Percentiles rank a stretch among this genome's conserved stretches.
Evolutionary conservation across 2,113 vertebrate genomes (phyloP).

Genomic region (Sceloporus undulatus): DNA sequence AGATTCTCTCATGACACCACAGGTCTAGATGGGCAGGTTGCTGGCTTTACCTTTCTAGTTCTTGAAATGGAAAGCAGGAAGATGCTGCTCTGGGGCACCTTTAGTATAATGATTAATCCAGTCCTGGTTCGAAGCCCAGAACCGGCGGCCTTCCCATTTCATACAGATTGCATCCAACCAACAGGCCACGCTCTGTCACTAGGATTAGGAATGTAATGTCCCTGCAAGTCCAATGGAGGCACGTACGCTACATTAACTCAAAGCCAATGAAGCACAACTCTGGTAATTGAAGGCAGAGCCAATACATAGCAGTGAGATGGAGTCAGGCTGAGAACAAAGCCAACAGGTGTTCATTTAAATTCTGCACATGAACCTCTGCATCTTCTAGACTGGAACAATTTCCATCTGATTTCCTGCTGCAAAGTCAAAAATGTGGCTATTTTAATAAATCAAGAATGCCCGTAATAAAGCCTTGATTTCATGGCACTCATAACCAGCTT

Average conservation of each 20-base stretch:
- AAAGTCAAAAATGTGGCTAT: not conserved
- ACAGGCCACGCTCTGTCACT: not conserved
- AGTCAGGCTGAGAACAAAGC: not conserved
- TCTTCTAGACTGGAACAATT: conserved; percentile 39
- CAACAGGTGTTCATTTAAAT: conserved; percentile 39
- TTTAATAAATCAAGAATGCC: conserved; percentile 36
- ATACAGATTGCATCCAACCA: not conserved
- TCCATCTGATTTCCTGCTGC: conserved; percentile 39
- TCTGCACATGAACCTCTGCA: conserved; percentile 33
- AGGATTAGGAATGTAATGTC: not conserved
- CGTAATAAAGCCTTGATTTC: not conserved
- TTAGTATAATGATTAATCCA: not conserved
- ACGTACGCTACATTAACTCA: not conserved
- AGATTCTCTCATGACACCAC: no score
- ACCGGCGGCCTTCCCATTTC: not conserved
- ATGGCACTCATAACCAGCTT: not conserved
- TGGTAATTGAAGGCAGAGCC: conserved; percentile 9
- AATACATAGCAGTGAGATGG: not conserved
- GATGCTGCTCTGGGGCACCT: no score
- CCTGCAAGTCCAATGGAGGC: not conserved
- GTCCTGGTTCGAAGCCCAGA: not conserved
- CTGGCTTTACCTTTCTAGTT: not conserved
- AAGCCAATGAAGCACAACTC: not conserved
- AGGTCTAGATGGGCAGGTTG: not conserved
- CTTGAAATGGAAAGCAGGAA: not conserved